phyloP scores from a whole-genome alignment of 2,797 vertebrate species.

The Sus cebifrons region DNA sequence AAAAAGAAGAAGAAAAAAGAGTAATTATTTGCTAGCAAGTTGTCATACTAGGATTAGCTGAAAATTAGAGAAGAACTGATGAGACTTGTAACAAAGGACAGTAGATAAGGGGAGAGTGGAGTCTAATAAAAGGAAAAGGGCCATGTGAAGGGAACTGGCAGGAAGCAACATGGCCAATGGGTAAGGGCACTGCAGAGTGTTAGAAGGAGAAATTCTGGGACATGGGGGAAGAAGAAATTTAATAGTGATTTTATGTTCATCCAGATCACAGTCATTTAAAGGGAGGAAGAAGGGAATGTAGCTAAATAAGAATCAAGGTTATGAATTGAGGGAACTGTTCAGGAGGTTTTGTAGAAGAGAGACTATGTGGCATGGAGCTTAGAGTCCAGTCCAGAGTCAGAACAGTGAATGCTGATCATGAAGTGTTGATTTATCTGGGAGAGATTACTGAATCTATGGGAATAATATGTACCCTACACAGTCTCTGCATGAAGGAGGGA shows the following conservation, averaged over 20 bases:
- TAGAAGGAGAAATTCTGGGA: neutral
- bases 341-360: neutral
- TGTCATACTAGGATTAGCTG: neutral
- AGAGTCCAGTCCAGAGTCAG: neutral
- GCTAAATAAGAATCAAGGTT: neutral
- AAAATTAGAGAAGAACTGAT: conserved; percentile 12
- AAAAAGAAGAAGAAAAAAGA: too few relatives aligned
- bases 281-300: neutral
- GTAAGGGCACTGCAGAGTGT: neutral
- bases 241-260: neutral
- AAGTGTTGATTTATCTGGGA: neutral
- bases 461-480: neutral
- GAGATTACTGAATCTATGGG: neutral
- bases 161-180: neutral
- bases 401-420: neutral
- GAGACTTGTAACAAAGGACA: neutral
- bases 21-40: neutral
- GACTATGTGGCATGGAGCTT: neutral
- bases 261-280: neutral
- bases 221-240: neutral
- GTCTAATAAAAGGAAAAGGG: neutral
- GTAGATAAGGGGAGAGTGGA: neutral
- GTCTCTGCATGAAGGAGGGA: neutral
- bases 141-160: neutral
- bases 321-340: neutral